Base-by-base conservation (phyloP, 1,140 invertebrate species). In the Grapholita molesta region DNA sequence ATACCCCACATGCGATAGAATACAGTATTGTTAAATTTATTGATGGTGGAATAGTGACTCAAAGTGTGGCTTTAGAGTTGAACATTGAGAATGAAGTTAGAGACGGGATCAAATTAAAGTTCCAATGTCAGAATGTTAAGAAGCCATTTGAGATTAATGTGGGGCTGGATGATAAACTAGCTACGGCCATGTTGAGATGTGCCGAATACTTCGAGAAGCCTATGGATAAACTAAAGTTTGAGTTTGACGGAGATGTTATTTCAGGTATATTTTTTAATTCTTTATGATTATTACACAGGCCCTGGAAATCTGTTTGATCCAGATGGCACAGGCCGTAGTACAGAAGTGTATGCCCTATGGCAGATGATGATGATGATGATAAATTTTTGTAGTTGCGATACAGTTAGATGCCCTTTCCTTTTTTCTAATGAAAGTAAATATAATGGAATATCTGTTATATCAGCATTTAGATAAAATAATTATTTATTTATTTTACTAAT, bases 11-110 rank as follows among this genome's bases (percentile, higher is more conserved):
- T 5, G 73, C 78, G 0, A 88, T 90, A 35, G 65, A 78, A 3
- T 90, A 90, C 55, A 88, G 70, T 35, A 85, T 89, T 15, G 78
- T 72, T 5, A 88, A 88, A 28, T 88, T 90, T 71, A 90, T 90
- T 12, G 87, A 89, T 3, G 87, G 88, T 0, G 88, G 88, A 18
- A 70, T 90, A 4, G 72, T 83, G 0, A 81, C 76, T 35, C 72
- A 78, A 11, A 74, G 66, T 67, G 52, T 82, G 11, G 69, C 66
- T 1, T 72, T 74, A 32, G 57, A 64, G 3, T 70, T 64, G 12
- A 24, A 33, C 8, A 30, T 12, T 9, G 61, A 35, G 23, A 48
- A 52, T 35, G 67, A 32, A 23, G 53, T 42, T 5, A 57, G 15
- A 24, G n/a, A 71, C 11, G 81, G 85, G 1, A 71, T 90, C 9